Evolutionary conservation across 2,797 vertebrate species (phyloP).

Genomic region (Scleropages formosus): DNA sequence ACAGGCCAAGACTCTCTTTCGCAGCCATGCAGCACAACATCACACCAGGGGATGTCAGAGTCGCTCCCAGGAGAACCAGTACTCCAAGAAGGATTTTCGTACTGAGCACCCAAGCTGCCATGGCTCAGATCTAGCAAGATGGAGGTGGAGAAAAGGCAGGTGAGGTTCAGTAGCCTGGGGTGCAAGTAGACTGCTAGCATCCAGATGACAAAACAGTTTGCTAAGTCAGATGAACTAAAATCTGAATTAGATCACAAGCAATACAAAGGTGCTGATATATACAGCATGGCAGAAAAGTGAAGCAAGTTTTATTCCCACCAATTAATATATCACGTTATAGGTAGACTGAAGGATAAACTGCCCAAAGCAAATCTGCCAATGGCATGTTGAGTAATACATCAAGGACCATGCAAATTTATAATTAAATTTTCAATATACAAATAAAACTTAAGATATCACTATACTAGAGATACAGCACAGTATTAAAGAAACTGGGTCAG

Average conservation of each 20-base stretch:
- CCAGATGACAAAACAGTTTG: neutral
- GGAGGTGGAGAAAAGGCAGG: neutral
- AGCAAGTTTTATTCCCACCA: neutral
- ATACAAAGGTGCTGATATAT: neutral
- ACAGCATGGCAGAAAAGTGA: neutral
- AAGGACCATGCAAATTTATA: no score
- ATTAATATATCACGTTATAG: no score
- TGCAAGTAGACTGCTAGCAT: neutral
- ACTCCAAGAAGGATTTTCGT: slow-evolving; percentile 92
- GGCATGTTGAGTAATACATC: no score
- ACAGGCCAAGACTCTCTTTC: slow-evolving; percentile 79
- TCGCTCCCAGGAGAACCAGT: slow-evolving; percentile 86
- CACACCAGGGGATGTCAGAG: slow-evolving; percentile 88
- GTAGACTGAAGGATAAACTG: no score
- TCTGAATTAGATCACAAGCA: neutral
- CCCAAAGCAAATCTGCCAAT: no score
- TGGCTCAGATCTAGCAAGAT: slow-evolving; percentile 83
- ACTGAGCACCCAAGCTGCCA: slow-evolving; percentile 85
- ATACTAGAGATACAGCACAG: no score
- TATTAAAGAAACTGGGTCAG: no score
- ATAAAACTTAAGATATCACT: no score
- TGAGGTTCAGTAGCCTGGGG: neutral
- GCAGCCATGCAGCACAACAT: slow-evolving; percentile 83
- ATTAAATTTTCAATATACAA: no score
- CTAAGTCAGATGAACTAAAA: neutral